phyloP scores from a whole-genome alignment of 2,888 invertebrate genomes.

The Calliphora vomitoria region DNA sequence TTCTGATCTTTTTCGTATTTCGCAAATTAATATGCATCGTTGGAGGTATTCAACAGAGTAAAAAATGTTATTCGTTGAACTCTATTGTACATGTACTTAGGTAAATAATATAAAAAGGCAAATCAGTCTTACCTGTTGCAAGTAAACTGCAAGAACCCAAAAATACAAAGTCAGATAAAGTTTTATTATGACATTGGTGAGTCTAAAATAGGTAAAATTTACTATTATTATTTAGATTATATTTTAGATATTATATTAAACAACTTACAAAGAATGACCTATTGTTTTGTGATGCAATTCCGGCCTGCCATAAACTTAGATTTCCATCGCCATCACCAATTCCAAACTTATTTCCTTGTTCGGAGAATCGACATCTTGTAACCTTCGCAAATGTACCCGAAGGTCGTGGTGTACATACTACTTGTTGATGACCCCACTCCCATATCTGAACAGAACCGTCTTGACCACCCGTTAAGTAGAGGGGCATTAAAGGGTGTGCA shows the following conservation, averaged over 20 bases:
- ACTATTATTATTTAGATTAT: conserved; percentile 2
- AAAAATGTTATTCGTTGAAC: too few species aligned
- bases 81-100: too few species aligned
- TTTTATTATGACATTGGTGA: conserved; percentile 98
- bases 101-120: too few species aligned
- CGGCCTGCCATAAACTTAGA: conserved; percentile 97
- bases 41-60: too few species aligned
- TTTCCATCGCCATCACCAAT: conserved; percentile 99
- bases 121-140: conserved; percentile 89
- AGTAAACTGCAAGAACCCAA: conserved; percentile 98
- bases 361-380: conserved; percentile 97
- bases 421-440: conserved; percentile 98
- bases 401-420: conserved; percentile 95
- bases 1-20: too few species aligned
- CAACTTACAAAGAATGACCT: conserved; percentile 94
- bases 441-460: conserved; percentile 98
- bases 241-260: neutral
- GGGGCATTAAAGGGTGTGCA: conserved; percentile 96
- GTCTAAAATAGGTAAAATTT: conserved; percentile 88
- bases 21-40: too few species aligned
- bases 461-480: conserved; percentile 97
- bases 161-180: conserved; percentile 98
- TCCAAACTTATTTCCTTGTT: conserved; percentile 99
- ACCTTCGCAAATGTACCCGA: conserved; percentile 98
- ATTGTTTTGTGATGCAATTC: conserved; percentile 90